phyloP scores from a whole-genome alignment of 1,140 invertebrate species.

The Spodoptera litura region DNA sequence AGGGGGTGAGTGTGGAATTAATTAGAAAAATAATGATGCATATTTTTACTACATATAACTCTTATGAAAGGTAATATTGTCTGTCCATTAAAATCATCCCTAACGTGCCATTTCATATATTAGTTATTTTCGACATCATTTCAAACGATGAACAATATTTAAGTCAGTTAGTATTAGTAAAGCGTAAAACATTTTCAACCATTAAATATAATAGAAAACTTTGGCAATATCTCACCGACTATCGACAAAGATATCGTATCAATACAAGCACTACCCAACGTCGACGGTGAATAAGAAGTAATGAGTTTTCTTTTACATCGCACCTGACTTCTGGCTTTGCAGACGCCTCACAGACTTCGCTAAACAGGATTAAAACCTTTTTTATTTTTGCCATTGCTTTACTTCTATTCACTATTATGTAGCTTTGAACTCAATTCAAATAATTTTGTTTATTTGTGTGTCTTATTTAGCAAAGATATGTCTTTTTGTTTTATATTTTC shows the following conservation, averaged over 20 bases:
- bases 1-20: no score
- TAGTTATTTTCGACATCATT: no score
- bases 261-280: constrained; percentile 62
- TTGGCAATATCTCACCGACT: constrained; percentile 26
- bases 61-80: no score
- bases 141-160: no score
- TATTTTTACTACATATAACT: no score
- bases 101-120: no score
- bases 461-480: not conserved
- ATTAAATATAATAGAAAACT: not conserved
- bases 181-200: no score
- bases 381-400: constrained; percentile 60
- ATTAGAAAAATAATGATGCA: no score
- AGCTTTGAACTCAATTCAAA: constrained; percentile 58
- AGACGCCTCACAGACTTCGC: constrained; percentile 72
- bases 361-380: constrained; percentile 81
- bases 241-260: constrained; percentile 57
- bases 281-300: constrained; percentile 78
- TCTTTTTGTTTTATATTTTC: not conserved
- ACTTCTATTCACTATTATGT: constrained; percentile 49
- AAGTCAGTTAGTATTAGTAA: no score
- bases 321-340: constrained; percentile 77
- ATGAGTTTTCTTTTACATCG: constrained; percentile 82
- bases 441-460: constrained; percentile 7
- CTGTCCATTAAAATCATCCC: no score